Conservation (phyloP, 1,140 invertebrate genomes). For the Spodoptera litura region DNA sequence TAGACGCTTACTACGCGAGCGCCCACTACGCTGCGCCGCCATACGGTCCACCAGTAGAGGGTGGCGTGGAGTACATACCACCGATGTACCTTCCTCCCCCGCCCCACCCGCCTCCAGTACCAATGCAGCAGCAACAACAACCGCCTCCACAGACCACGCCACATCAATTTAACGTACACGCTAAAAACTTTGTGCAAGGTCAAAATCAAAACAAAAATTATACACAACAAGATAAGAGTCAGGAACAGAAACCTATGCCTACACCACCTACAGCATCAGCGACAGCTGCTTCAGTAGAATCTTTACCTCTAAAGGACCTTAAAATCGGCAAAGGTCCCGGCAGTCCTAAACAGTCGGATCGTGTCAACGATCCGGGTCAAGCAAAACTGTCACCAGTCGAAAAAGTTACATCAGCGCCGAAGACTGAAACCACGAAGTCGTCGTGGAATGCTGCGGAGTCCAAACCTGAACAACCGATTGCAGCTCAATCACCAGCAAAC, state of each 20-base stretch:
- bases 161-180: slow-evolving; percentile 85
- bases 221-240: slow-evolving; percentile 68
- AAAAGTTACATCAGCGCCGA: slow-evolving; percentile 23
- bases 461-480: slow-evolving; percentile 57
- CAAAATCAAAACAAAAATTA: slow-evolving; percentile 76
- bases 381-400: slow-evolving; percentile 37
- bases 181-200: slow-evolving; percentile 83
- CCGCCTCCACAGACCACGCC: slow-evolving; percentile 69
- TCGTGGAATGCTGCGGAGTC: slow-evolving; percentile 72
- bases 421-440: slow-evolving; percentile 62
- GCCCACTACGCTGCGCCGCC: slow-evolving; percentile 75
- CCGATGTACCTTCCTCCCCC: slow-evolving; percentile 77
- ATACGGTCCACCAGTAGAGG: slow-evolving; percentile 74
- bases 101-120: slow-evolving; percentile 68
- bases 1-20: slow-evolving; percentile 81
- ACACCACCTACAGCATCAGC: slow-evolving; percentile 55
- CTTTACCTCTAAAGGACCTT: slow-evolving; percentile 82
- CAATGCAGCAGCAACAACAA: slow-evolving; percentile 68
- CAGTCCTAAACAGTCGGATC: slow-evolving; percentile 74
- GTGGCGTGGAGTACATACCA: slow-evolving; percentile 77
- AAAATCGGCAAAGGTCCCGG: slow-evolving; percentile 79
- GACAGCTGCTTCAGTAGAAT: slow-evolving; percentile 64
- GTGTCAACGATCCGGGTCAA: slow-evolving; percentile 52
- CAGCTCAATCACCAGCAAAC: slow-evolving; percentile 51
- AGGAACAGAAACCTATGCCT: slow-evolving; percentile 67